Evolutionary conservation across 2,888 invertebrate genomes (phyloP).

Genomic region (Antheraea assamensis): DNA sequence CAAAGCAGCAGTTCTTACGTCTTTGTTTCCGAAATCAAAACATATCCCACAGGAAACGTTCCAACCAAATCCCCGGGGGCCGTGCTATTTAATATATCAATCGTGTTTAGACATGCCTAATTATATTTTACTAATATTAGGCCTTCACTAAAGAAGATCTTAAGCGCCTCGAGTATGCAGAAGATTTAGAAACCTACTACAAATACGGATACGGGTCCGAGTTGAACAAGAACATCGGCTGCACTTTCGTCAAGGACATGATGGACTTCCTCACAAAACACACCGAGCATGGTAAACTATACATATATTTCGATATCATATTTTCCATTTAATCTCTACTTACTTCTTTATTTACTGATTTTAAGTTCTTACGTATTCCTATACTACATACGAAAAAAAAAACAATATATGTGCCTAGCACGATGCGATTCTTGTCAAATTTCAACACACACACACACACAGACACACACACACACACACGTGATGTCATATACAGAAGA

Average conservation of each 20-base stretch:
- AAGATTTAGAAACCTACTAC: constrained; percentile 90
- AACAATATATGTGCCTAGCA: too few species aligned
- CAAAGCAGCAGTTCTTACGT: too few species aligned
- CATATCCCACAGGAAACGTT: too few species aligned
- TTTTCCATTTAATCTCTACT: not conserved
- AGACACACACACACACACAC: too few species aligned
- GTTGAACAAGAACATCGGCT: constrained; percentile 86
- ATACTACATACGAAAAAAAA: too few species aligned
- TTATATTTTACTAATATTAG: constrained; percentile 44
- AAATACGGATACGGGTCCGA: constrained; percentile 87
- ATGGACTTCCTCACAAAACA: constrained; percentile 85
- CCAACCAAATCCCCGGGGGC: too few species aligned
- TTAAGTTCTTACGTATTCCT: too few species aligned
- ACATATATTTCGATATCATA: not conserved
- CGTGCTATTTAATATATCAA: not conserved
- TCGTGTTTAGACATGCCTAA: not conserved
- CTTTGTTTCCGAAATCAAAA: too few species aligned
- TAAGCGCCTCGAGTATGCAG: constrained; percentile 87
- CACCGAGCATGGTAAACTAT: constrained; percentile 64
- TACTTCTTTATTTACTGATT: too few species aligned
- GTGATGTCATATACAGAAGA: too few species aligned
- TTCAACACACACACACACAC: too few species aligned
- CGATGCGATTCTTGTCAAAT: too few species aligned
- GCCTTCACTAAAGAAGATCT: constrained; percentile 88
- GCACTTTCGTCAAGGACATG: constrained; percentile 88